A percentile compares a stretch with the other conserved stretches of the same genome.
Conservation (phyloP, 2,113 vertebrate genomes). For the Tetraodon nigroviridis region DNA sequence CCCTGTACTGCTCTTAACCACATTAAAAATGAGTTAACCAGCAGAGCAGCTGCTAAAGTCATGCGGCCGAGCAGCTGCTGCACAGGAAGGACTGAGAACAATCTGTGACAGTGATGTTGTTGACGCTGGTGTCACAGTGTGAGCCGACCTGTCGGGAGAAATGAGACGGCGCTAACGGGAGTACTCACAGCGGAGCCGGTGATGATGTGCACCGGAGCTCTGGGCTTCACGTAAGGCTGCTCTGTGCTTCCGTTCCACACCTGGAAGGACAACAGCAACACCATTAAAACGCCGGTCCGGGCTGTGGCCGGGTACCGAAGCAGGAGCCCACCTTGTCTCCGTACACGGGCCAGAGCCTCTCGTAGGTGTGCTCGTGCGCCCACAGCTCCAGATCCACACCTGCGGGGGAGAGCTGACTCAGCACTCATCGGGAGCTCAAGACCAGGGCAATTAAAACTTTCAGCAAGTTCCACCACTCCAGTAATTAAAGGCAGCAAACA, state of each 20-base stretch:
- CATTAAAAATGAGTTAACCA: slow-evolving; percentile 52
- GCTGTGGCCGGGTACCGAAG: neutral
- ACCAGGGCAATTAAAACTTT: slow-evolving; percentile 26
- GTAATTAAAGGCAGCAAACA: slow-evolving; percentile 42
- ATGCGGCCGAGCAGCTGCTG: slow-evolving; percentile 31
- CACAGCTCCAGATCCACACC: slow-evolving; percentile 85
- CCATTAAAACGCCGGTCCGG: slow-evolving; percentile 1
- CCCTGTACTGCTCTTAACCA: slow-evolving; percentile 36
- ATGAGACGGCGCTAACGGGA: slow-evolving; percentile 7
- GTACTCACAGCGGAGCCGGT: slow-evolving; percentile 85
- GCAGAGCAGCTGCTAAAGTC: slow-evolving; percentile 46
- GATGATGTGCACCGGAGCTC: slow-evolving; percentile 82
- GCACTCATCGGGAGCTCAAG: slow-evolving; percentile 18
- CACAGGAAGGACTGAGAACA: slow-evolving; percentile 31
- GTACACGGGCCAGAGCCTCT: slow-evolving; percentile 85
- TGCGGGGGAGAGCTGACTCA: slow-evolving; percentile 34
- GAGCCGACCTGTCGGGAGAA: slow-evolving; percentile 16
- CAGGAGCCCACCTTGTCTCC: slow-evolving; percentile 75
- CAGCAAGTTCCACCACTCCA: slow-evolving; percentile 7
- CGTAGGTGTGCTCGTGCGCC: slow-evolving; percentile 88
- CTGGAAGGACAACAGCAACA: slow-evolving; percentile 54
- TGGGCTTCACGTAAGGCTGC: slow-evolving; percentile 81
- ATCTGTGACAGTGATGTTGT: slow-evolving; percentile 35
- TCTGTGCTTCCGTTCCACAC: slow-evolving; percentile 80
- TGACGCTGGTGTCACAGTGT: slow-evolving; percentile 23